These are phyloP conservation scores for Pterocles gutturalis DNA, from an alignment of 2,113 vertebrate species.

Conservation along the genomic window DNA sequence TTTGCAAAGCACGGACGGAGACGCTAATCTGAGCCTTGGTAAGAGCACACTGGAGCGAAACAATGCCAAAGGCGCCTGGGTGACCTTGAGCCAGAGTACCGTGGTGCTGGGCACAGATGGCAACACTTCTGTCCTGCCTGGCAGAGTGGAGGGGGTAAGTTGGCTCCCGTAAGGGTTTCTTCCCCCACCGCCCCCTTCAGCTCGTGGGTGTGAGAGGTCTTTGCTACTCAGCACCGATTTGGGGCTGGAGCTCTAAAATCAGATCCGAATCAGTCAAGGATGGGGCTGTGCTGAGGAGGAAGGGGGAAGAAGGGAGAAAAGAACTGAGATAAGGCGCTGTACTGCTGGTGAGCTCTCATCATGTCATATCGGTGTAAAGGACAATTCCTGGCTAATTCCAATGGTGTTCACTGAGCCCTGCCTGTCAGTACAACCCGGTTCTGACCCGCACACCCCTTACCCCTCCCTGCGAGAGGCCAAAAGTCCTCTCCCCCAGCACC, in stretches of 20 bases:
- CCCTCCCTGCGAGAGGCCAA: fast-evolving
- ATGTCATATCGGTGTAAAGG: fast-evolving
- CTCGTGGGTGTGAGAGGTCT: neutral
- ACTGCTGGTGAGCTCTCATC: fast-evolving
- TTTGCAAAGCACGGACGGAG: conserved; percentile 75
- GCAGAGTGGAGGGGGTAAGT: conserved; percentile 87
- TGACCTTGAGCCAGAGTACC: conserved; percentile 92
- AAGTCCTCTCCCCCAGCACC: neutral
- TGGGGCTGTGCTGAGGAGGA: neutral
- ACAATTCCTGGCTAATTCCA: neutral
- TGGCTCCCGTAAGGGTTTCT: neutral
- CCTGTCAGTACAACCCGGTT: fast-evolving
- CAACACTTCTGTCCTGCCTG: conserved; percentile 90
- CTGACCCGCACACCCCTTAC: fast-evolving
- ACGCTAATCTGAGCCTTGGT: conserved; percentile 74
- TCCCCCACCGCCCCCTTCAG: neutral
- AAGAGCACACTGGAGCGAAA: conserved; percentile 86
- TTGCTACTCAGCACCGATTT: neutral
- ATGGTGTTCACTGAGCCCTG: fast-evolving
- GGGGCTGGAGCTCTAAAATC: neutral
- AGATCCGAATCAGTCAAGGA: neutral
- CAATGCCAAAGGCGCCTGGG: conserved; percentile 86
- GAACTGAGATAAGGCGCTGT: fast-evolving
- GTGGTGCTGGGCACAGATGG: conserved; percentile 95
- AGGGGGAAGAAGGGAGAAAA: no score